Conservation (phyloP, 2,888 invertebrate species). For the Drosophila subsilvestris region DNA sequence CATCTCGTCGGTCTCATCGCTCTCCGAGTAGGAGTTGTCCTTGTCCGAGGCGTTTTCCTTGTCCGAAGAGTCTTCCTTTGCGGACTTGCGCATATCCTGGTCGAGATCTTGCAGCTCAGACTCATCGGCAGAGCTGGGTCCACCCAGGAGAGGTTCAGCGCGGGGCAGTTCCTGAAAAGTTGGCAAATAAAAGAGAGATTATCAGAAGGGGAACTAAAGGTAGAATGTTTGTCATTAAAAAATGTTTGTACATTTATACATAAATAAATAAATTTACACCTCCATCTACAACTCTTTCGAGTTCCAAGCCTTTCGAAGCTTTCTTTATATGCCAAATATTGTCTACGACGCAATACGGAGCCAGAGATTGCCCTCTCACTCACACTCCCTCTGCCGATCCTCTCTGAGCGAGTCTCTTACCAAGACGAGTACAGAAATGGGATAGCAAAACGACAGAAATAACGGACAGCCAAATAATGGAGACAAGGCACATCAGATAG, state of each 20-base stretch:
- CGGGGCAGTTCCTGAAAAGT: constrained; percentile 83
- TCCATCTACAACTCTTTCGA: too few species aligned
- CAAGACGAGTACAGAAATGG: not conserved
- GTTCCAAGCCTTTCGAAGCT: not conserved
- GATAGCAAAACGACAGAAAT: not conserved
- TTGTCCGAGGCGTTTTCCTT: constrained; percentile 79
- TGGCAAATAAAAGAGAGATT: constrained; percentile 10
- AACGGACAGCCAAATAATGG: not conserved
- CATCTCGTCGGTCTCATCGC: constrained; percentile 87
- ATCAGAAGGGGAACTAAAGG: not conserved
- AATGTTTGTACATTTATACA: too few species aligned
- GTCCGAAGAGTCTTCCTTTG: constrained; percentile 63
- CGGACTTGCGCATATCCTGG: constrained; percentile 74
- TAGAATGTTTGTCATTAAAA: too few species aligned
- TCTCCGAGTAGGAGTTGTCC: constrained; percentile 82
- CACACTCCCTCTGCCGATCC: not conserved
- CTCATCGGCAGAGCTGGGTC: constrained; percentile 81
- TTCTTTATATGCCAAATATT: too few species aligned
- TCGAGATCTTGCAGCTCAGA: constrained; percentile 81
- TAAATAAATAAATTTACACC: too few species aligned
- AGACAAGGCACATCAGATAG: too few species aligned
- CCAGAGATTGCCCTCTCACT: too few species aligned
- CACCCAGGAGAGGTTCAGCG: constrained; percentile 84
- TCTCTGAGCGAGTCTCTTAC: not conserved
- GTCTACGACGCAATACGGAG: not conserved